phyloP scores from a whole-genome alignment of 2,113 vertebrate species.

The Sardina pilchardus region DNA sequence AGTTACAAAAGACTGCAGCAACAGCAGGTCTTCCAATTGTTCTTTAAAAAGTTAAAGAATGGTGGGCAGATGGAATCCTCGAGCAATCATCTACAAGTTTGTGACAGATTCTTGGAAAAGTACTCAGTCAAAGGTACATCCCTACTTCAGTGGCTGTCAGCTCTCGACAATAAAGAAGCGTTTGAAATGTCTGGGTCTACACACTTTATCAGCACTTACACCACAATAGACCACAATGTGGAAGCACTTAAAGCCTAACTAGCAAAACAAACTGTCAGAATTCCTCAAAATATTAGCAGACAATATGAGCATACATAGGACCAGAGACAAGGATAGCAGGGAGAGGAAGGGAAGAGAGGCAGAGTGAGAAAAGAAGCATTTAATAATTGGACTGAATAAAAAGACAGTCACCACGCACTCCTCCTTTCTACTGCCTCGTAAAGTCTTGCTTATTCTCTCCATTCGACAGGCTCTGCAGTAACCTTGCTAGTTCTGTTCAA shows the following conservation, averaged over 20 bases:
- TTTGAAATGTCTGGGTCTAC: background rate
- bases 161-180: background rate
- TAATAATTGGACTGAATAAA: background rate
- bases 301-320: background rate
- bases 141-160: background rate
- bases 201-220: background rate
- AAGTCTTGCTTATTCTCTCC: background rate
- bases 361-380: background rate
- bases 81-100: background rate
- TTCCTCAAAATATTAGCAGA: background rate
- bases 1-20: background rate
- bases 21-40: background rate
- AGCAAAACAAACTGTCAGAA: background rate
- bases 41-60: background rate
- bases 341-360: background rate
- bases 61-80: background rate
- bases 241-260: background rate
- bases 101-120: background rate
- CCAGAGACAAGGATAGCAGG: background rate
- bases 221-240: background rate
- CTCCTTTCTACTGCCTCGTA: background rate
- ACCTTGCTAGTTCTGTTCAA: background rate
- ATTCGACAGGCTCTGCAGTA: background rate
- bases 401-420: background rate
- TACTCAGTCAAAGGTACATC: background rate